Base-by-base conservation (phyloP, 2,797 vertebrate genomes). In the Dicrostonyx torquatus region DNA sequence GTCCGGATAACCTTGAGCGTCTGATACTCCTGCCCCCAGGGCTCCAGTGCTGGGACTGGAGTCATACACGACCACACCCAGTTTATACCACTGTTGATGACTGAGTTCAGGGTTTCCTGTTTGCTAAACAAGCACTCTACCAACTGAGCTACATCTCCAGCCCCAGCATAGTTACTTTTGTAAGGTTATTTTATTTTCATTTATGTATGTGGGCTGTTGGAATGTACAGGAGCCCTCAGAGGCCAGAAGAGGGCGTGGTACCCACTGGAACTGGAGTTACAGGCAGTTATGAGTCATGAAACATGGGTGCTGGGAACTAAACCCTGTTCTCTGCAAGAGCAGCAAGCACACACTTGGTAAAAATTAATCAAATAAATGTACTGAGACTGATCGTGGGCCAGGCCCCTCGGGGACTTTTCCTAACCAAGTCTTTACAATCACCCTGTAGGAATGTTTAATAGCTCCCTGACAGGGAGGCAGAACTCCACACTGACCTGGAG, bases 371-470 rank as follows among this genome's bases (percentile, higher is more conserved):
- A 55, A 43, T 70, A 70, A 58, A 79, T 88, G 53, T 68, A 60
- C 24, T 20, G 77, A 88, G 50, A 37, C 79, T 77, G 64, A 6
- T 45, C 18, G 14, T 8, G 53, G 7, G n/a, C 75, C 70, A 24
- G 34, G 26, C 40, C 92, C 77, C 68, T 66, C 78, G 14, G 8
- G 37, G 1, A 31, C 31, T 43, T 80, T 73, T 83, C 64, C 62
- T 89, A 55, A n/a, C 62, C 94, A 62, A 64, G 40, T 88, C 45
- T 96, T 87, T 62, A 72, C 29, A 73, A 4, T 55, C 60, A 77
- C 22, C 4, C 79, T 22, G 40, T 24, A n/a, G 43, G 55, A 29
- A 3, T 76, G 68, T 10, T n/a, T 76, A n/a, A 2, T 2, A 15
- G 45, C 45, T 34, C 22, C 8, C 10, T 4, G 24, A 40, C 4